These are phyloP conservation scores for Dendrolimus houi DNA, from an alignment of 2,888 invertebrate species.

Conservation along the genomic window DNA sequence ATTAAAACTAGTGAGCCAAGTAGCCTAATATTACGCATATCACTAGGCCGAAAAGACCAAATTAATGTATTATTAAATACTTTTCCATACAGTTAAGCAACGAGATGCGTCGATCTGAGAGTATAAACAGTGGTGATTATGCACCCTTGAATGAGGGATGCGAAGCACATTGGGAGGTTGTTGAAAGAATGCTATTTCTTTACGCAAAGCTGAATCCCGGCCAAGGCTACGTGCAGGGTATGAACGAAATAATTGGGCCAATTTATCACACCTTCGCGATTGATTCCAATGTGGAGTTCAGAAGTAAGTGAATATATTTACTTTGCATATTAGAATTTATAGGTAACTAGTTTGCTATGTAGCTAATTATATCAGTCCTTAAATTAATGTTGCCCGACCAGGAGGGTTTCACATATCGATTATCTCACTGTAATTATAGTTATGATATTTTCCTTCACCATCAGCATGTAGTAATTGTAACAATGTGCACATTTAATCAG, in stretches of 20 bases:
- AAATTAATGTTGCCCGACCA: too few relatives aligned
- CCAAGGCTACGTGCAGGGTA: slow-evolving; percentile 97
- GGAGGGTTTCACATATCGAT: too few relatives aligned
- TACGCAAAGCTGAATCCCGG: slow-evolving; percentile 99
- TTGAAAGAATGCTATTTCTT: slow-evolving; percentile 96
- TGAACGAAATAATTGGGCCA: slow-evolving; percentile 99
- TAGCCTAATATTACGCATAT: too few relatives aligned
- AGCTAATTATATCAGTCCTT: too few relatives aligned
- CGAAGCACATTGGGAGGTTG: slow-evolving; percentile 99
- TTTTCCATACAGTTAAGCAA: slow-evolving; percentile 79
- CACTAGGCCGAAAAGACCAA: too few relatives aligned
- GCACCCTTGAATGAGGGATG: slow-evolving; percentile 91
- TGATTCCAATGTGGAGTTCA: slow-evolving; percentile 86
- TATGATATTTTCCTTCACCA: too few relatives aligned
- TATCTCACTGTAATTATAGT: too few relatives aligned
- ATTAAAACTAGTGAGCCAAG: too few relatives aligned
- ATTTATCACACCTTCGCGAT: slow-evolving; percentile 98
- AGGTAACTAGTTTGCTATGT: too few relatives aligned
- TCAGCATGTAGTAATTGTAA: too few relatives aligned
- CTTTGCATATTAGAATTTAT: too few relatives aligned
- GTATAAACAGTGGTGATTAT: slow-evolving; percentile 77
- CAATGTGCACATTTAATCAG: too few relatives aligned
- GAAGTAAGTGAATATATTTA: slow-evolving; percentile 75
- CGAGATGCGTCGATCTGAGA: slow-evolving; percentile 80
- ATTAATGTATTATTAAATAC: slow-evolving; percentile 28